These are phyloP conservation scores for Dissostichus mawsoni DNA, from an alignment of 2,113 vertebrate species.

Conservation along the genomic window DNA sequence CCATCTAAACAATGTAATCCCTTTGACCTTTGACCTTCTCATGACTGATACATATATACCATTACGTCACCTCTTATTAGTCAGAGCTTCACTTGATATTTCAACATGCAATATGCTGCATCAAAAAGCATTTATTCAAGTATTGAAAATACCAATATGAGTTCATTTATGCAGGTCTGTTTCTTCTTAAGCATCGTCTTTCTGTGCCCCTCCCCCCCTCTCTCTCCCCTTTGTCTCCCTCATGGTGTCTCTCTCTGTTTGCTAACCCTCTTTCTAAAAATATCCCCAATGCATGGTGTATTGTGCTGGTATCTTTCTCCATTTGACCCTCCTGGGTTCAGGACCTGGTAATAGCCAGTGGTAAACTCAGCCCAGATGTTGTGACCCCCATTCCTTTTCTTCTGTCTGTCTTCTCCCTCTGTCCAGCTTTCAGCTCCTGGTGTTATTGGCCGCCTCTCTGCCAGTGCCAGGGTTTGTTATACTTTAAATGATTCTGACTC, in stretches of 20 bases:
- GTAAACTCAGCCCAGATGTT: slow-evolving; percentile 74
- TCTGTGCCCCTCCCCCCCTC: not conserved
- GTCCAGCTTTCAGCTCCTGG: slow-evolving; percentile 50
- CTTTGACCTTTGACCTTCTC: slow-evolving; percentile 32
- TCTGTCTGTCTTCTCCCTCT: slow-evolving; percentile 24
- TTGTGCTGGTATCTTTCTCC: slow-evolving; percentile 30
- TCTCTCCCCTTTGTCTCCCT: not conserved
- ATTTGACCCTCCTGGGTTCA: slow-evolving; percentile 46
- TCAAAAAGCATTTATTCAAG: not conserved
- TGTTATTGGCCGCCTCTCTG: slow-evolving; percentile 44
- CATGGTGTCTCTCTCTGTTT: slow-evolving; percentile 29
- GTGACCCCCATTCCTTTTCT: not conserved
- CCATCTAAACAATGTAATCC: slow-evolving; percentile 21
- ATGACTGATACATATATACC: not conserved
- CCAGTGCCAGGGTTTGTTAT: slow-evolving; percentile 58
- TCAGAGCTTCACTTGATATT: slow-evolving; percentile 5
- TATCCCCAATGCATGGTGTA: slow-evolving; percentile 9
- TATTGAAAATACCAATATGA: not conserved
- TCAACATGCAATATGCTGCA: not conserved
- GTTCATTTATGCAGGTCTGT: slow-evolving; percentile 1
- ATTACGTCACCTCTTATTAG: slow-evolving; percentile 11
- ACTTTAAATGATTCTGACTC: slow-evolving; percentile 34
- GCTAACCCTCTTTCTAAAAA: slow-evolving; percentile 16
- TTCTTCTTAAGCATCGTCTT: not conserved
- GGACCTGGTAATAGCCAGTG: slow-evolving; percentile 56